phyloP scores from a whole-genome alignment of 2,113 vertebrate genomes.

The Chloropsis cyanopogon region DNA sequence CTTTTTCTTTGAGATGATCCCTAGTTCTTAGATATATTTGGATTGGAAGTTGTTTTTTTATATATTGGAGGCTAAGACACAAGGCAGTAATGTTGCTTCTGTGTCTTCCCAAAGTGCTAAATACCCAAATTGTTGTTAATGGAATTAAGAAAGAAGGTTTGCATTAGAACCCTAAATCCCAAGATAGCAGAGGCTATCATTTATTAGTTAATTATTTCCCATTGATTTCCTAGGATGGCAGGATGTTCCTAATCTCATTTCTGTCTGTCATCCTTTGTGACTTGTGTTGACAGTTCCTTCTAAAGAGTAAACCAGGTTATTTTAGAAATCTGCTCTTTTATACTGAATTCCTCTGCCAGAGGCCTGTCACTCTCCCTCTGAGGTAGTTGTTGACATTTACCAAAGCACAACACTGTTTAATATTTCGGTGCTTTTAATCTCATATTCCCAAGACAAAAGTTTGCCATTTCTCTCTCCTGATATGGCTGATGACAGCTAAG shows the following conservation, averaged over 20 bases:
- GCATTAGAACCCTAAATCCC: neutral
- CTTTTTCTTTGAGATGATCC: neutral
- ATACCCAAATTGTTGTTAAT: neutral
- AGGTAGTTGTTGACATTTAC: conserved; percentile 62
- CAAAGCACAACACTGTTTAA: conserved; percentile 46
- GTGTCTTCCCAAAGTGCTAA: neutral
- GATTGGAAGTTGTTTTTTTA: neutral
- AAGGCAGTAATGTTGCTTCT: neutral
- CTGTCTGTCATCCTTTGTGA: conserved; percentile 29
- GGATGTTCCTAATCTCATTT: conserved; percentile 11
- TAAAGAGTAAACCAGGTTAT: conserved; percentile 28
- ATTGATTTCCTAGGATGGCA: neutral
- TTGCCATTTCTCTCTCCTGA: neutral
- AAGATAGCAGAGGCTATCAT: neutral
- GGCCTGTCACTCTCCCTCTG: neutral
- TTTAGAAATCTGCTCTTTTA: conserved; percentile 38
- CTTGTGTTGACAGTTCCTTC: conserved; percentile 38
- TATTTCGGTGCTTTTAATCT: conserved; percentile 49
- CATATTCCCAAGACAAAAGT: neutral
- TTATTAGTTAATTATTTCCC: conserved; percentile 21
- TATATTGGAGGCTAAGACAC: neutral
- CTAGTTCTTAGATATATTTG: neutral
- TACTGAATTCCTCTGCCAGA: neutral
- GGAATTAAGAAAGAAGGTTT: neutral
- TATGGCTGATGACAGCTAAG: neutral